Percentiles rank a stretch among this genome's conserved stretches.
phyloP scores from a whole-genome alignment of 2,113 vertebrate species.

The Suricata suricatta region DNA sequence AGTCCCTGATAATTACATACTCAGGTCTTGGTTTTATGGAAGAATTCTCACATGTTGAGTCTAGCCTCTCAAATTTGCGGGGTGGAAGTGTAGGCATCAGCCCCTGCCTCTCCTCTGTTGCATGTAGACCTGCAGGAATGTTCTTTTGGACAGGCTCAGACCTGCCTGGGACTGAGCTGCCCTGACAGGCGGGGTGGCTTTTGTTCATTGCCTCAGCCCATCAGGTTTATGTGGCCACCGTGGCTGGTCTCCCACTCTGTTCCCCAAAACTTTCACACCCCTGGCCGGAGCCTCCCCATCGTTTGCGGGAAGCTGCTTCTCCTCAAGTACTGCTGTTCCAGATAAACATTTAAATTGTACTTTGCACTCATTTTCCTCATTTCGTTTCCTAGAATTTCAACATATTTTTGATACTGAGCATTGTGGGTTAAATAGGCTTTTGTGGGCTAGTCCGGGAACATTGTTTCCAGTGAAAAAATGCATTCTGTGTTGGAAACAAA shows the following conservation, averaged over 20 bases:
- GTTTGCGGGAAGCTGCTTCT: not conserved
- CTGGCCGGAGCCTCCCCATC: not conserved
- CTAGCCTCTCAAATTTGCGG: not conserved
- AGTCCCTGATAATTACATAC: not conserved
- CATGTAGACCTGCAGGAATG: not conserved
- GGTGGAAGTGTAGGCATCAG: not conserved
- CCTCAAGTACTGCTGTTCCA: not conserved
- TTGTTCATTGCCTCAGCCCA: not conserved
- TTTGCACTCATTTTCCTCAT: not conserved
- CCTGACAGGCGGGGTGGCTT: fast-evolving
- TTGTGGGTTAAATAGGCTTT: constrained; percentile 61
- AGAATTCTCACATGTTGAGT: not conserved
- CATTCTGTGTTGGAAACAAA: constrained; percentile 73
- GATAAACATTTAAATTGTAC: not conserved
- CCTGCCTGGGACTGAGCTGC: fast-evolving
- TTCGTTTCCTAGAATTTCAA: constrained; percentile 40
- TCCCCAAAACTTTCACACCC: not conserved
- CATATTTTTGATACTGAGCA: not conserved
- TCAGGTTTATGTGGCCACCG: fast-evolving
- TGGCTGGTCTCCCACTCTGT: fast-evolving
- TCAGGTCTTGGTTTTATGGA: not conserved
- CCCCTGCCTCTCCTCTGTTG: not conserved
- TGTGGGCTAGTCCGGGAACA: constrained; percentile 47
- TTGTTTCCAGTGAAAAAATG: constrained; percentile 59
- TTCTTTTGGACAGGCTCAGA: not conserved